Evolutionary conservation across 2,797 vertebrate species (phyloP).

Genomic region (Melopsittacus undulatus): DNA sequence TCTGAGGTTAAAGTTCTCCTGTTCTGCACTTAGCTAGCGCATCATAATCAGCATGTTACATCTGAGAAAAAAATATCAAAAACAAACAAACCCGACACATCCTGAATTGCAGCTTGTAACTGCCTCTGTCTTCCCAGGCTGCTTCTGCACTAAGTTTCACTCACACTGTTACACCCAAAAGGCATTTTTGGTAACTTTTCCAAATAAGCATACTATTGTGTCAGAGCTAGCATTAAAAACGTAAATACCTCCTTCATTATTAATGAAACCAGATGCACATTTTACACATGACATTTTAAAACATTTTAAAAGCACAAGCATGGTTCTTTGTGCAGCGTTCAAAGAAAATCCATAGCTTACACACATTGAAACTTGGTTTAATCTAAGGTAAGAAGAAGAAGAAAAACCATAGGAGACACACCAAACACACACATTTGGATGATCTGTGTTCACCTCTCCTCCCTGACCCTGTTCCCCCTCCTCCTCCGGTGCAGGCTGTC

Average conservation of each 20-base stretch:
- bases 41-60: not conserved
- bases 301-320: not conserved
- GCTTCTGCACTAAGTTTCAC: not conserved
- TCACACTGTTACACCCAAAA: not conserved
- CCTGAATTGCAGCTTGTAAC: not conserved
- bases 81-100: not conserved
- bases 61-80: not conserved
- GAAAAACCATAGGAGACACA: not conserved
- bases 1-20: not conserved
- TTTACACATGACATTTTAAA: not conserved
- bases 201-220: not conserved
- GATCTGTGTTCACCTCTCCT: not conserved
- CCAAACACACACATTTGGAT: not conserved
- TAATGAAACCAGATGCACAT: not conserved
- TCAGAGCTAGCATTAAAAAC: not conserved
- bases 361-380: not conserved
- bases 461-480: too few relatives aligned
- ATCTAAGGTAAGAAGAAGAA: not conserved
- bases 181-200: not conserved
- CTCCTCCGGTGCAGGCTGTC: rapidly evolving
- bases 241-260: not conserved
- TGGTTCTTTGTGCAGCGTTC: not conserved
- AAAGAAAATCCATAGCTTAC: not conserved
- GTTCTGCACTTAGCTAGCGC: not conserved
- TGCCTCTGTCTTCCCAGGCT: not conserved